phyloP scores from a whole-genome alignment of 2,888 invertebrate species.

The Folsomia candida region DNA sequence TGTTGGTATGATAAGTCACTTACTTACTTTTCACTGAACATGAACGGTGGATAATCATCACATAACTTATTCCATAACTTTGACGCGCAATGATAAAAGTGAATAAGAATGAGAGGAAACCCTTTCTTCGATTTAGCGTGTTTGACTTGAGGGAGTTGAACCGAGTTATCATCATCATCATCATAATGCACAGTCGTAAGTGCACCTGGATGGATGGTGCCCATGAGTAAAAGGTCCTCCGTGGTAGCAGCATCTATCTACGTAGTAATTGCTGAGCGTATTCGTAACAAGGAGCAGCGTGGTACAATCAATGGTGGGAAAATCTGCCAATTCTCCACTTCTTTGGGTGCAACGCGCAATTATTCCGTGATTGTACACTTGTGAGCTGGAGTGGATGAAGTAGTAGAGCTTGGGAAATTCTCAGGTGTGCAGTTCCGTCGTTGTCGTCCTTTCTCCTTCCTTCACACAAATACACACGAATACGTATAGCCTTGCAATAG shows the following conservation, averaged over 20 bases:
- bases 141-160: slow-evolving; percentile 2
- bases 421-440: slow-evolving; percentile 14
- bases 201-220: no score
- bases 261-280: background rate
- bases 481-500: background rate
- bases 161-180: slow-evolving; percentile 1
- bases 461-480: background rate
- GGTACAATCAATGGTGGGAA: slow-evolving; percentile 10
- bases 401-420: slow-evolving; percentile 11
- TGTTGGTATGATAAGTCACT: slow-evolving; percentile 1
- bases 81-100: background rate
- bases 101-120: background rate
- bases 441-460: background rate
- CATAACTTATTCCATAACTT: background rate
- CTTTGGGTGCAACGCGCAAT: slow-evolving; percentile 1
- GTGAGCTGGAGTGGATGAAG: background rate
- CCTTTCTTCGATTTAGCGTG: background rate
- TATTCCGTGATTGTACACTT: slow-evolving; percentile 9
- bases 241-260: no score
- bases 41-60: background rate
- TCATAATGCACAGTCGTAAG: background rate
- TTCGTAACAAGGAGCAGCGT: background rate
- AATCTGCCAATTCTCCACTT: slow-evolving; percentile 6
- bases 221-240: no score
- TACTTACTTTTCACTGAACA: background rate